phyloP scores from a whole-genome alignment of 1,140 invertebrate genomes.

The Colletes gigas region DNA sequence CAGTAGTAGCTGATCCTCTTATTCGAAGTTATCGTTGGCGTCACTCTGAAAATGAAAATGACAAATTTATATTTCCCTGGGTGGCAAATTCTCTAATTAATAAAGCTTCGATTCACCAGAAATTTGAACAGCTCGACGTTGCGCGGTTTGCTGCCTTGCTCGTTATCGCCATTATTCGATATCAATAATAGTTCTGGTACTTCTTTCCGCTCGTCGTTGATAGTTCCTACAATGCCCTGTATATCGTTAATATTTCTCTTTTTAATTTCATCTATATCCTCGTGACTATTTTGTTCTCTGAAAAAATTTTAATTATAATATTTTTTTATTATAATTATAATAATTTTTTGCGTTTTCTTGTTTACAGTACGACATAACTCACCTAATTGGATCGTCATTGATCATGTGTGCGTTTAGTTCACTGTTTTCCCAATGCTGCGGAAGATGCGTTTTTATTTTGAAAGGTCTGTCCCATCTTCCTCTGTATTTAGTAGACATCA shows the following conservation, averaged over 20 bases:
- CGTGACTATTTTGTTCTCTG: constrained; percentile 78
- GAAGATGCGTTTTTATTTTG: constrained; percentile 32
- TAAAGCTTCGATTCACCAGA: constrained; percentile 33
- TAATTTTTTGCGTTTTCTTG: not conserved
- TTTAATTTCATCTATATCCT: constrained; percentile 65
- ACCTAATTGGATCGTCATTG: not conserved
- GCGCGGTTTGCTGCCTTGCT: constrained; percentile 27
- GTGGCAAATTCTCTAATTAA: not conserved
- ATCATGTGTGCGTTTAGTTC: not conserved
- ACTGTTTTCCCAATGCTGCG: not conserved
- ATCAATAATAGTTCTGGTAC: constrained; percentile 45
- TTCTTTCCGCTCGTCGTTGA: constrained; percentile 40
- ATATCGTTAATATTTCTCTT: constrained; percentile 12
- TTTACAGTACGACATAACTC: not conserved
- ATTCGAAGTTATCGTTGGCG: constrained; percentile 17
- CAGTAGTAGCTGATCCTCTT: not conserved
- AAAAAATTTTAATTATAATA: constrained; percentile 25
- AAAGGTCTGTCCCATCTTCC: constrained; percentile 44
- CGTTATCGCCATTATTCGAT: constrained; percentile 31
- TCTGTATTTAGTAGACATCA: constrained; percentile 43
- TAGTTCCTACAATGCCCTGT: constrained; percentile 16
- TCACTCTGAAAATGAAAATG: constrained; percentile 18
- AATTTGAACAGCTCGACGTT: constrained; percentile 48
- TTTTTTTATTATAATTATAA: not conserved
- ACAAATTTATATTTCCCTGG: not conserved